Conservation (phyloP, 2,888 invertebrate species). For the Eumerus sabulonum region DNA sequence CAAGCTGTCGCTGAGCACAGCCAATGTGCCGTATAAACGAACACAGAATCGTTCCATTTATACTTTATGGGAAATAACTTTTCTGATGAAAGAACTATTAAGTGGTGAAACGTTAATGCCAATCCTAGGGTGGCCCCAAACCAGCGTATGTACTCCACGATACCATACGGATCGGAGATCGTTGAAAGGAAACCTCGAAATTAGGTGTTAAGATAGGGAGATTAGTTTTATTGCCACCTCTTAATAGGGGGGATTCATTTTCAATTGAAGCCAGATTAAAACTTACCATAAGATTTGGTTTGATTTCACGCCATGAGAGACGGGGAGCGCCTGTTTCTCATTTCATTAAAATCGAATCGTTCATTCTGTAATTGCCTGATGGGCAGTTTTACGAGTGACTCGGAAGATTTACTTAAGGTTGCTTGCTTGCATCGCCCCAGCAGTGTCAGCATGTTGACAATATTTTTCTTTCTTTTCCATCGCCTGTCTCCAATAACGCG, state of each 20-base stretch:
- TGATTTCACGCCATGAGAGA: conserved; percentile 2
- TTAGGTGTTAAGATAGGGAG: conserved; percentile 24
- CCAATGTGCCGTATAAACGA: conserved; percentile 41
- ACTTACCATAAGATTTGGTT: conserved; percentile 1
- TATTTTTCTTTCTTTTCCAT: neutral
- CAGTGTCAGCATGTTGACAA: conserved; percentile 2
- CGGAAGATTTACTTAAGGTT: neutral
- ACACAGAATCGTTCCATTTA: conserved; percentile 48
- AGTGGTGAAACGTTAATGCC: conserved; percentile 48
- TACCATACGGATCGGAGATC: neutral
- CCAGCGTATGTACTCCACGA: neutral
- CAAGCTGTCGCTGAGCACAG: conserved; percentile 58
- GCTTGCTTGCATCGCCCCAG: too few relatives aligned
- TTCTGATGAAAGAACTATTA: conserved; percentile 52
- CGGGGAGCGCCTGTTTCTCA: neutral
- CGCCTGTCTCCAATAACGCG: conserved; percentile 26
- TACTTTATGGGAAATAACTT: conserved; percentile 61
- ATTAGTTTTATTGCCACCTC: conserved; percentile 20
- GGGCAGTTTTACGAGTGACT: neutral
- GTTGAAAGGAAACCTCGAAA: neutral
- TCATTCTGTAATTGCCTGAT: neutral
- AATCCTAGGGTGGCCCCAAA: conserved; percentile 6
- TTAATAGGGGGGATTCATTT: conserved; percentile 23
- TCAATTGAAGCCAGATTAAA: conserved; percentile 17
- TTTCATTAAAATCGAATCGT: neutral